Base-by-base conservation (phyloP, 2,888 invertebrate genomes). In the Sinopyrophorus schimmeli region DNA sequence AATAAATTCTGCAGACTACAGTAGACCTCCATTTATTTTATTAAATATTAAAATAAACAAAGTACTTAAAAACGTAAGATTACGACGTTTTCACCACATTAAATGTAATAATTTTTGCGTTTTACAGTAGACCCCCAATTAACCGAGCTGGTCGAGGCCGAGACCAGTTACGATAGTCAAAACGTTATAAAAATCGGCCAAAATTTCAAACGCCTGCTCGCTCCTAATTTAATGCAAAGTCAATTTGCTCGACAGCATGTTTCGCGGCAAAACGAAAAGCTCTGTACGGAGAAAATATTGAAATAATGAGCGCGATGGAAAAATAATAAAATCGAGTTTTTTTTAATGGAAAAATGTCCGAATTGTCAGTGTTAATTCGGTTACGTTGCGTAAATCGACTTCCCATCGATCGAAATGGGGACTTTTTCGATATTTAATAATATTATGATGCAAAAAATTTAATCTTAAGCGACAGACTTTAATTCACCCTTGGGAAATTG, bases 401-500 rank as follows among this genome's bases (percentile, higher is more conserved):
- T 9, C 11, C 18, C 23, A 35, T 35, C 23, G 23, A 23, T 35
- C 12, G 23, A 14, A 35, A 35, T 15, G 23, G 17, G 23, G 14
- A 23, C 35, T 35, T 12, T 35, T 35, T 23, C 12, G 6, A 15
- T 21, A 23, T 35, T n/a, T 35, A 35, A 35, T 35, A 35, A 31
- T 14, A 31, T 31, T 31, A 31, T 6, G 31, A 2, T 5, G 15
- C 21, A 35, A 23, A 11, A 35, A 35, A 35, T 35, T 35, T 35
- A 35, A 35, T 35, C 34, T 35, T 21, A 23, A 21, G 21, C 23
- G 23, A 35, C 34, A 23, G 20, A 14, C 23, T 21, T 35, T 35
- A 35, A 23, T 35, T 35, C 23, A 12, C 38, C 26, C 26, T 5
- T 26, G 38, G 38, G 26, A 38, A 26, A 38, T 26, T 38, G 24